Evolutionary conservation across 2,113 vertebrate genomes (phyloP).

Genomic region (Eclectus roratus): DNA sequence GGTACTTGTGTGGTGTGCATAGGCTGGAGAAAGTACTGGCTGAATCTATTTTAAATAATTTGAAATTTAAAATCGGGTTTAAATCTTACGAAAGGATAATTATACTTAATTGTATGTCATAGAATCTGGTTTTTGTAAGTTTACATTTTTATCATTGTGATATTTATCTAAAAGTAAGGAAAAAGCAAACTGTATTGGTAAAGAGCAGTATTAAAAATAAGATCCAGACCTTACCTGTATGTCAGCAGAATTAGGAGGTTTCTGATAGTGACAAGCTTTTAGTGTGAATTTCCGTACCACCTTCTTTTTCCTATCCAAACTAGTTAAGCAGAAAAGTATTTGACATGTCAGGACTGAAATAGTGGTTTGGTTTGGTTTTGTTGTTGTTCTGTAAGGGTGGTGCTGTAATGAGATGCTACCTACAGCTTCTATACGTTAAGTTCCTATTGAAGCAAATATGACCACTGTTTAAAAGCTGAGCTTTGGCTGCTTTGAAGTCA

Average conservation of each 20-base stretch:
- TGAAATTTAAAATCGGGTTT: fast-evolving
- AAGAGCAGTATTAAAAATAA: not conserved
- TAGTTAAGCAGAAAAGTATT: not conserved
- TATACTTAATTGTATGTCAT: not conserved
- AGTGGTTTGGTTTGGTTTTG: not conserved
- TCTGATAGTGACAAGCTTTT: not conserved
- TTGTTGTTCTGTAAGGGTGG: not conserved
- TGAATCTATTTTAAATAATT: not conserved
- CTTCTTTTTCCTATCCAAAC: not conserved
- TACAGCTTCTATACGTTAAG: not conserved
- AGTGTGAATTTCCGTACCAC: not conserved
- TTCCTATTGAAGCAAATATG: not conserved
- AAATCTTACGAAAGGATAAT: not conserved
- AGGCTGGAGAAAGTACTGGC: not conserved
- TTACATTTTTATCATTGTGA: not conserved
- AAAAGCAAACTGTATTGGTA: not conserved
- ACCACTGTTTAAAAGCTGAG: fast-evolving
- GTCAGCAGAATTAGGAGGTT: not conserved
- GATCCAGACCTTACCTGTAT: fast-evolving
- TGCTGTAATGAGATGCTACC: not conserved
- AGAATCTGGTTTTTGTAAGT: not conserved
- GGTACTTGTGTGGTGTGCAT: not conserved
- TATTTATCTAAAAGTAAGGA: not conserved
- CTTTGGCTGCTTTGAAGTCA: not conserved
- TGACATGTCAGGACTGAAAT: not conserved